Evolutionary conservation across 2,113 vertebrate species (phyloP), one percentile per base, ranked within the genome.

Genomic region (Sebastes fasciatus): DNA sequence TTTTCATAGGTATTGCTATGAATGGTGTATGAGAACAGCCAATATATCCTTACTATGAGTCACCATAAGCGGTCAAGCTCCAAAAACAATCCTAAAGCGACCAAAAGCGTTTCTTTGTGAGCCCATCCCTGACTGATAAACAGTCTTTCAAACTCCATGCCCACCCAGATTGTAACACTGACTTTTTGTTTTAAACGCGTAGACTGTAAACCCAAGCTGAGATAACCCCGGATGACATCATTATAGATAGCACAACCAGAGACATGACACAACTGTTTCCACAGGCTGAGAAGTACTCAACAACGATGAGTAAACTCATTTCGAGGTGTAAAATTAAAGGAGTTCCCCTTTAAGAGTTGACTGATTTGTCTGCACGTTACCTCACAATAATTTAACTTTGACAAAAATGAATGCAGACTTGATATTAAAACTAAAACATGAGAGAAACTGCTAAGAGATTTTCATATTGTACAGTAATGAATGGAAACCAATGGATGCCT

Each of bases 171-270:
- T 63, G 4, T 1, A 26, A 80, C 77, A 72, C 40, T 34, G 26
- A 3, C 67, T 40, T 66, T 61, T 66, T 67, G 45, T 64, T 61
- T 74, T 46, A 11, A 52, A 74, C 7, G 55, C 9, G 23, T 19
- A 0, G 23, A 52, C 64, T 63, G 64, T 8, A 57, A 60, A n/a
- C 8, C 17, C 48, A 48, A 21, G 12, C 49, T 26, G 26, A 51
- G 58, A 78, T 74, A 77, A 69, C 48, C 49, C 21, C 26, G 6
- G 9, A 46, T 74, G 74, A 64, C 68, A 74, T 66, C 62, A 62
- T 74, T 34, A 11, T 34, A 34, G 26, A 34, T 34, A 34, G 0
- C 26, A 0, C 26, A 34, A 34, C 21, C 40, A 43, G 21, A 62
- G 52, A 76, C 60, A 42, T 65, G 8, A 17, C 23, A 54, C 66